Base-by-base conservation (phyloP, 2,888 invertebrate species). In the Eristalinus aeneus region DNA sequence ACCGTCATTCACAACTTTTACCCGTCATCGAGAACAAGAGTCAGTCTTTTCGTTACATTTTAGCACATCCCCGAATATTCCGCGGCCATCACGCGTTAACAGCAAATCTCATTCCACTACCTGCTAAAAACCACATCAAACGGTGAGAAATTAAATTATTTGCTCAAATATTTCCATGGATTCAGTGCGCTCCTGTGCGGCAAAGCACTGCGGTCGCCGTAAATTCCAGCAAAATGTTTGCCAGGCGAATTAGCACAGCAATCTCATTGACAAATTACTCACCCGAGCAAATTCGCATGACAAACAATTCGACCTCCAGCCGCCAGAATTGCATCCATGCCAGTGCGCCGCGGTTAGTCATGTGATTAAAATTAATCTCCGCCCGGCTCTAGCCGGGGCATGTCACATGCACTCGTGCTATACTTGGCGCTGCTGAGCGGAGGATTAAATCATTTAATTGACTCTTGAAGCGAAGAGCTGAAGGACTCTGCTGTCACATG, bases 341-440 rank as follows among this genome's bases (percentile, higher is more conserved):
- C 56, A 53, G 16, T 46, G n/a, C 12, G 10, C 31, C 54, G 31
- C n/a, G 8, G 16, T n/a, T 46, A 46, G 5, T 16, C 8, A n/a
- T 16, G 46, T 8, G 46, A 32, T 53, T 60, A 22, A 27, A 63
- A 73, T 67, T 20, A 60, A 56, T 61, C 22, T 60, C n/a, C 31
- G 27, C 32, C 39, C 68, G 74, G 63, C 56, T 65, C 12, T 3
- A 71, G 6, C 46, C 22, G 31, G 39, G 46, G 32, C 63, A 11
- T 39, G n/a, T 6, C 46, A n/a, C 46, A 46, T 6, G 16, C 46
- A 6, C 6, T 6, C 16, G 46, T 46, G 46, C 4, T n/a, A 8
- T 46, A n/a, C n/a, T 16, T 5, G n/a, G 8, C 46, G 16, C 39
- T n/a, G 63, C 64, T 73, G 34, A 63, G 46, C 64, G 46, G 12